These are phyloP conservation scores for Hepsetus odoe DNA, from an alignment of 2,113 vertebrate species.

Conservation along the genomic window DNA sequence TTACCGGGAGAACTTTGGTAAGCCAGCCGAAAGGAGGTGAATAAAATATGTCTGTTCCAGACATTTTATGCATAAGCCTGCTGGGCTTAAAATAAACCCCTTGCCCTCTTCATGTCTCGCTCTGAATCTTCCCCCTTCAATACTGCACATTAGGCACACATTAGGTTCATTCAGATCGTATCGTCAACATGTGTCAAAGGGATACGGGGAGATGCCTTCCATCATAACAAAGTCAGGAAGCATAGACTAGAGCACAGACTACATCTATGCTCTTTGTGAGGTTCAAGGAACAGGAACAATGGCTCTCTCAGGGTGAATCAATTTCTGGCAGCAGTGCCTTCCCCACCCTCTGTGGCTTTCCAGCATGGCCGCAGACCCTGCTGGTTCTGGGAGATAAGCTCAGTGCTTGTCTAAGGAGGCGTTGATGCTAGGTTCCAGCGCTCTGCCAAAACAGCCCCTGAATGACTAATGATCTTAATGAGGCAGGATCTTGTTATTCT, in stretches of 20 bases:
- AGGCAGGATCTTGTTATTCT: constrained; percentile 52
- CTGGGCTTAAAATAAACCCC: constrained; percentile 63
- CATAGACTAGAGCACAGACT: not conserved
- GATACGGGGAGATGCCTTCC: too few species aligned
- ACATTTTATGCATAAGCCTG: constrained; percentile 51
- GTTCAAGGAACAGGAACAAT: constrained; percentile 7
- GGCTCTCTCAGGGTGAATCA: not conserved
- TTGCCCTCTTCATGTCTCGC: constrained; percentile 23
- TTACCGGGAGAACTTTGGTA: constrained; percentile 39
- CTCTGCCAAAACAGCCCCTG: constrained; percentile 38
- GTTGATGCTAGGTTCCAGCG: constrained; percentile 6
- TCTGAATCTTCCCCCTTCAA: constrained; percentile 26
- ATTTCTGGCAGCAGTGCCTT: constrained; percentile 21
- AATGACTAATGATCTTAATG: constrained; percentile 54
- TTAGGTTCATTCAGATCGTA: constrained; percentile 5
- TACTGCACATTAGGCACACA: not conserved
- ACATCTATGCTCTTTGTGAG: constrained; percentile 8
- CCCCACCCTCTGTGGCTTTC: not conserved
- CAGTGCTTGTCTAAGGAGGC: constrained; percentile 20
- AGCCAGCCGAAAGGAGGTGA: constrained; percentile 57
- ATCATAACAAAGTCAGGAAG: too few species aligned
- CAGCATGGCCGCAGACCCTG: constrained; percentile 32
- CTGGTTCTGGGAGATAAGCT: constrained; percentile 48
- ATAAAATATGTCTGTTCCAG: constrained; percentile 61
- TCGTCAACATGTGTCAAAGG: not conserved